These are phyloP conservation scores for Malacoctenus gilli DNA, from an alignment of 2,797 vertebrate genomes.

Conservation along the genomic window DNA sequence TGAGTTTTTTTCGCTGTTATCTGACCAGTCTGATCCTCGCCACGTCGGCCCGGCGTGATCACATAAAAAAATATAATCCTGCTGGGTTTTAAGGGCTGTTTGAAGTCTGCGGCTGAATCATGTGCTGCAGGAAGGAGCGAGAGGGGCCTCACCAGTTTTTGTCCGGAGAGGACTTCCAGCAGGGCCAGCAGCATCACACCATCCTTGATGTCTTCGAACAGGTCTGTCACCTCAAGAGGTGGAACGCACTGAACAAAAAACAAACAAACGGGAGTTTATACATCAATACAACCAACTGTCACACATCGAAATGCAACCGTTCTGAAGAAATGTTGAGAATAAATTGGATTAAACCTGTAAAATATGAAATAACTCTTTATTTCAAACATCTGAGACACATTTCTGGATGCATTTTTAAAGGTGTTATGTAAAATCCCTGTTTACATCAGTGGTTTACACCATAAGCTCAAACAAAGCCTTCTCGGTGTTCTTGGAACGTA, in stretches of 20 bases:
- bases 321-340: no score
- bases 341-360: no score
- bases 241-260: conserved; percentile 83
- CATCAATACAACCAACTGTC: no score
- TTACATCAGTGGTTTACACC: conserved; percentile 35
- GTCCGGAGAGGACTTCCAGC: conserved; percentile 94
- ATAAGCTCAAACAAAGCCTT: conserved; percentile 45
- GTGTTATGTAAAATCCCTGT: conserved; percentile 7
- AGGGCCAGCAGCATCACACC: conserved; percentile 93
- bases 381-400: no score
- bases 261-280: no score
- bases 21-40: conserved; percentile 5
- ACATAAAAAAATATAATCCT: conserved; percentile 36
- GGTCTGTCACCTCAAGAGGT: conserved; percentile 89
- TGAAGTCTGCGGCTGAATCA: conserved; percentile 55
- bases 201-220: conserved; percentile 98
- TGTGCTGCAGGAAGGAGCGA: conserved; percentile 31
- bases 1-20: conserved; percentile 18
- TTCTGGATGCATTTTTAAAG: no score
- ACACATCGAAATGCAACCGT: no score
- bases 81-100: conserved; percentile 40
- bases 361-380: no score
- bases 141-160: conserved; percentile 92
- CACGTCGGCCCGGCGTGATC: conserved; percentile 14
- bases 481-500: conserved; percentile 56